A percentile compares a stretch with the other conserved stretches of the same genome.
These are phyloP conservation scores for Hirudinaria manillensis DNA, from an alignment of 2,888 invertebrate genomes.

Conservation along the genomic window DNA sequence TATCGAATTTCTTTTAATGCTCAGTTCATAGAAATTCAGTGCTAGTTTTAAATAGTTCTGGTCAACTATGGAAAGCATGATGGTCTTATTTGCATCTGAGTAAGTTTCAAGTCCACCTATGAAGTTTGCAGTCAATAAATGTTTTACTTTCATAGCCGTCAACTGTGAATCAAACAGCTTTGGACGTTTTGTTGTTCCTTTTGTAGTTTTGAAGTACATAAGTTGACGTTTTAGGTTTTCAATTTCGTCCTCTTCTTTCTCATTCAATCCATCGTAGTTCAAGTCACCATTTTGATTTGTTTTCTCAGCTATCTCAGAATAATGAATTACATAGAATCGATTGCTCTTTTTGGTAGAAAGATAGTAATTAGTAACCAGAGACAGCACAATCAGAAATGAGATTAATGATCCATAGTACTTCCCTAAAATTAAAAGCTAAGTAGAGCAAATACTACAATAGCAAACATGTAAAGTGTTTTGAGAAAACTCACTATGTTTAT, in stretches of 20 bases:
- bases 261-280: background rate
- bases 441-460: no score
- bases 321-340: no score
- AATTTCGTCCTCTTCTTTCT: conserved; percentile 4
- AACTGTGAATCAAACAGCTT: conserved; percentile 1
- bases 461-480: no score
- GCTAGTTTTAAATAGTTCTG: conserved; percentile 34
- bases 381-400: no score
- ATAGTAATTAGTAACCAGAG: no score
- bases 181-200: background rate
- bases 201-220: conserved; percentile 4
- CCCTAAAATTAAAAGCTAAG: no score
- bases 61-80: conserved; percentile 34
- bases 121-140: background rate
- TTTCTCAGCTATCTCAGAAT: no score
- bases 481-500: no score
- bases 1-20: conserved; percentile 33
- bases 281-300: background rate
- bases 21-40: conserved; percentile 36
- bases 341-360: no score
- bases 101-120: background rate
- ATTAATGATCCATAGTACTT: no score
- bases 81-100: background rate
- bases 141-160: conserved; percentile 5
- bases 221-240: background rate